Base-by-base conservation (phyloP, 2,888 invertebrate genomes). In the Peribatodes rhomboidaria region DNA sequence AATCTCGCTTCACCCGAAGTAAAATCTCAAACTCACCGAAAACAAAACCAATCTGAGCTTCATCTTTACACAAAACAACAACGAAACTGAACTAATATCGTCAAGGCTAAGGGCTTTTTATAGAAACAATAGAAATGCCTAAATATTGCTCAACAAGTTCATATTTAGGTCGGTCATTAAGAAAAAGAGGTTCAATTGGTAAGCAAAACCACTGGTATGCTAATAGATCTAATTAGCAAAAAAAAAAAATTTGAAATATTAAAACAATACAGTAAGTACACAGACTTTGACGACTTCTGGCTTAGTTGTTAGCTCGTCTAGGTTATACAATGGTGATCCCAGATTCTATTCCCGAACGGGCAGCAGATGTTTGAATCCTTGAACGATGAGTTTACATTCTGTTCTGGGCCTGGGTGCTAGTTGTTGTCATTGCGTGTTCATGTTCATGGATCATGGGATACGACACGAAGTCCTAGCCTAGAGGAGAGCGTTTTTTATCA, bases 1-100 rank as follows among this genome's bases (percentile, higher is more conserved):
- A n/a, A 13, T 13, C n/a, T 13, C n/a, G 13, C 13, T 2, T 10
- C 37, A 37, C 1, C 37, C 10, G 0, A 41, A n/a, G n/a, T 16
- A 16, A 8, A 41, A 2, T 2, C 2, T 41, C 41, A n/a, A 53
- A 78, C 85, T 87, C 72, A 88, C 88, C 81, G 76, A 78, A 52
- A 86, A 57, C 39, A 87, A 72, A 16, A 83, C 16, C 16, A 82
- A 16, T 57, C 70, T 78, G 0, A 82, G 41, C 64, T 85, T 72
- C 87, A 87, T 83, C 66, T 74, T 78, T 67, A 33, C n/a, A 47
- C 44, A 10, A 55, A 53, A 22, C 39, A 14, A 50, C n/a, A 60
- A 65, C 10, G 47, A 61, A 35, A 68, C 61, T 72, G 67, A 70
- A 63, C 66, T 58, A 18, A 31, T n/a, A 9, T 8, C 6, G 13